A percentile compares a stretch with the other conserved stretches of the same genome.
Evolutionary conservation across 1,140 invertebrate genomes (phyloP).

Genomic region (Bilobella aurantiaca): DNA sequence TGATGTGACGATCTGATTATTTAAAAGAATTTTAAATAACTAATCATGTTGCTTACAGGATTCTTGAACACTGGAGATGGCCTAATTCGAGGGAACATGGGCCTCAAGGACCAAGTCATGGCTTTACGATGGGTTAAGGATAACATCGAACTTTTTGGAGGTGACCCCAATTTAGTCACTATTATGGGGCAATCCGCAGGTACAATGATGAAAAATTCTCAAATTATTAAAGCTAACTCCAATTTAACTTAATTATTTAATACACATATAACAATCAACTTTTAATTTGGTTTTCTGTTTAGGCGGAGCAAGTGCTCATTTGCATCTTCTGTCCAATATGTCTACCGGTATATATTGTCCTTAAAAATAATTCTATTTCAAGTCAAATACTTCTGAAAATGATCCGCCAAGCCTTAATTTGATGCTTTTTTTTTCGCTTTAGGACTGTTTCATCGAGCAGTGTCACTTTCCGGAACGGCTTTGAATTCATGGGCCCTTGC

Average conservation of each 20-base stretch:
- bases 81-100: background rate
- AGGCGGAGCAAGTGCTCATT: slow-evolving; percentile 48
- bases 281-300: no score
- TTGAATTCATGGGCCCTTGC: slow-evolving; percentile 65
- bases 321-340: slow-evolving; percentile 51
- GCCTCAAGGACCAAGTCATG: background rate
- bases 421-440: background rate
- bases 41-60: background rate
- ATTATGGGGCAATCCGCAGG: slow-evolving; percentile 47
- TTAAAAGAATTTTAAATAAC: no score
- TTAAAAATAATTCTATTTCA: background rate
- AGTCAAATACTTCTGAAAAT: no score
- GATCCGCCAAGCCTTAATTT: no score
- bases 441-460: slow-evolving; percentile 26
- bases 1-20: no score
- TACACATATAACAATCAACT: no score
- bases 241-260: no score
- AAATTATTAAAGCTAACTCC: no score
- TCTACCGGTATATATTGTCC: slow-evolving; percentile 24
- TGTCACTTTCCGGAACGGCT: slow-evolving; percentile 43
- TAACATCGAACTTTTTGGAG: slow-evolving; percentile 40
- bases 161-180: slow-evolving; percentile 45
- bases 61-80: background rate
- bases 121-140: background rate
- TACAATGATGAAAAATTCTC: no score